Base-by-base conservation (phyloP, 2,113 vertebrate species). In the Orycteropus afer region DNA sequence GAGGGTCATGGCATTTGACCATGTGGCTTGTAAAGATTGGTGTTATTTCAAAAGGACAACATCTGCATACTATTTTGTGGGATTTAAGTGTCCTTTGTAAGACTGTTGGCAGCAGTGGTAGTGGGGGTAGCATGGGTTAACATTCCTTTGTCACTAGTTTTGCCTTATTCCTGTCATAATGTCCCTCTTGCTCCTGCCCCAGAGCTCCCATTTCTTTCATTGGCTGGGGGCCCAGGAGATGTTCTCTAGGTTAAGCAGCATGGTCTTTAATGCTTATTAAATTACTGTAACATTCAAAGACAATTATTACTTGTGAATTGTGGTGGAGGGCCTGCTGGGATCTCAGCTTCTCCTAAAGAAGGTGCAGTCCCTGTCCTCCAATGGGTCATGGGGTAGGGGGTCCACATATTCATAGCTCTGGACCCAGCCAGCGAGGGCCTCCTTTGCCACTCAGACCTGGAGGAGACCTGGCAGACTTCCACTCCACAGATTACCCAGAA, bases 21-120 rank as follows among this genome's bases (percentile, higher is more conserved):
- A 98, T 97, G 97, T 96, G 95, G 97, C 97, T 97, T 98, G 97
- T 97, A 96, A 97, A 96, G 97, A 97, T 71, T 86, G 96, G 95
- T 95, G 89, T 96, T 98, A 97, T 96, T 95, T 90, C 97, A 98
- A 97, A 94, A 93, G 94, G 84, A 96, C 95, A 94, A 91, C 97
- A 98, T 98, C 98, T 98, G 96, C 95, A 97, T 97, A 86, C 86
- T 79, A 95, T 94, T 94, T 49, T 74, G 79, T 89, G 92, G 95
- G 91, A 85, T 71, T 96, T 83, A 84, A 55, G 37, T 6, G 29
- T 79, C 32, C 86, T 95, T 69, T 85, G 49, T 81, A 86, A 82
- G 65, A 53, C 59, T 79, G 45, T 14, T 18, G 73, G 93, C 88
- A 47, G 37, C 74, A 71, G 76, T 53, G 59, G 27, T 0, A 8